Percentiles rank a stretch among this genome's conserved stretches.
Evolutionary conservation across 2,113 vertebrate genomes (phyloP).

Genomic region (Microtus pennsylvanicus): DNA sequence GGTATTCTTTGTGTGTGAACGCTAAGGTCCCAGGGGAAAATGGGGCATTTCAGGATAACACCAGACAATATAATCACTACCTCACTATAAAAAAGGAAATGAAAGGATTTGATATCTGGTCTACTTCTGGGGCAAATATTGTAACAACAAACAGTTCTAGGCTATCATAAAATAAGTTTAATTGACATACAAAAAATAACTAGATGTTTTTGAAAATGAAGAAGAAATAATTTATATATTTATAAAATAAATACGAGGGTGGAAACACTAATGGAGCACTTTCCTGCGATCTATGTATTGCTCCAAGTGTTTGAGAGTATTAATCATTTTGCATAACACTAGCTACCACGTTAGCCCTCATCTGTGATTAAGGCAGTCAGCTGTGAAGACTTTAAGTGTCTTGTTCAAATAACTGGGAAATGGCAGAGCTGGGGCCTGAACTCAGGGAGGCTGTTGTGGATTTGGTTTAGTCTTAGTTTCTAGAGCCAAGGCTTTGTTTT

Average conservation of each 20-base stretch:
- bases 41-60: conserved; percentile 12
- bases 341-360: background rate
- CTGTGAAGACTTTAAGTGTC: background rate
- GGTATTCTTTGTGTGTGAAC: background rate
- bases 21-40: background rate
- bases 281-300: background rate
- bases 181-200: background rate
- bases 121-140: background rate
- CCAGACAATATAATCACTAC: background rate
- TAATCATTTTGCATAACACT: background rate
- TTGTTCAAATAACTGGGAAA: background rate
- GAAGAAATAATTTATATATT: conserved; percentile 6
- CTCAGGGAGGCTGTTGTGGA: background rate
- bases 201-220: conserved; percentile 10
- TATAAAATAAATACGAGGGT: conserved; percentile 5
- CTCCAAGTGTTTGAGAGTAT: background rate
- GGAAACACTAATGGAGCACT: background rate
- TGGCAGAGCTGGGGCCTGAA: background rate
- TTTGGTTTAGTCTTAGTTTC: background rate
- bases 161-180: conserved; percentile 1
- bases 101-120: background rate
- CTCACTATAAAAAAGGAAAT: conserved; percentile 1
- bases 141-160: background rate
- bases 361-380: background rate
- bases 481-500: background rate